Base-by-base conservation (phyloP, 2,888 invertebrate genomes). In the Lissocephala sabroskyi region DNA sequence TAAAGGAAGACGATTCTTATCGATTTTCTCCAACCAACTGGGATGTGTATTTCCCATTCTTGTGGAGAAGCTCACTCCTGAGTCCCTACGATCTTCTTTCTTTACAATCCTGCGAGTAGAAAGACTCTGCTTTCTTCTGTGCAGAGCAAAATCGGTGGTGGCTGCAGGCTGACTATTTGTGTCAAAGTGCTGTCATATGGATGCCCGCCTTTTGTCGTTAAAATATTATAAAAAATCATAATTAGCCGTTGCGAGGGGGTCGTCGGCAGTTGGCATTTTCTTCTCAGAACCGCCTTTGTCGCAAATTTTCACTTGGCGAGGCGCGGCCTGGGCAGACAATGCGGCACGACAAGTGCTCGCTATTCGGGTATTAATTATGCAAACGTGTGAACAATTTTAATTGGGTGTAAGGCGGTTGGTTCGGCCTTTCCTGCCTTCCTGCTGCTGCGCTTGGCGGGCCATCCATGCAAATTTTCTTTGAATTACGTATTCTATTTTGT, bases 301-400 rank as follows among this genome's bases (percentile, higher is more conserved):
- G 56, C 60, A 57, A 56, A 61, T 67, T 66, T 48, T 51, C 58
- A 56, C 54, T 55, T 62, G 43, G 52, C 45, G 46, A 32, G 23
- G 3, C 14, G 5, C 17, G 41, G n/a, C n/a, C n/a, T n/a, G n/a
- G 46, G 26, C 40, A 16, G 33, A 66, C 6, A 23, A 36, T 14
- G 18, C 28, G 36, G 39, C 30, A 42, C 61, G 75, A 56, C 65
- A 73, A 76, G 65, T 73, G 62, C 51, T 59, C 76, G 70, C 62
- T 68, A 81, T 82, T 82, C 79, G 81, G 77, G 81, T 80, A 82
- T 82, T 82, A 82, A 82, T 82, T 82, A 82, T 80, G 81, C 76
- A 77, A 81, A 82, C 74, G 83, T 82, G 82, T 81, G 81, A 82
- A 82, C 82, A 82, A 82, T 82, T 82, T 82, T 82, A 82, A 82